These are phyloP conservation scores for Castor canadensis DNA, from an alignment of 2,113 vertebrate genomes.

Conservation along the genomic window DNA sequence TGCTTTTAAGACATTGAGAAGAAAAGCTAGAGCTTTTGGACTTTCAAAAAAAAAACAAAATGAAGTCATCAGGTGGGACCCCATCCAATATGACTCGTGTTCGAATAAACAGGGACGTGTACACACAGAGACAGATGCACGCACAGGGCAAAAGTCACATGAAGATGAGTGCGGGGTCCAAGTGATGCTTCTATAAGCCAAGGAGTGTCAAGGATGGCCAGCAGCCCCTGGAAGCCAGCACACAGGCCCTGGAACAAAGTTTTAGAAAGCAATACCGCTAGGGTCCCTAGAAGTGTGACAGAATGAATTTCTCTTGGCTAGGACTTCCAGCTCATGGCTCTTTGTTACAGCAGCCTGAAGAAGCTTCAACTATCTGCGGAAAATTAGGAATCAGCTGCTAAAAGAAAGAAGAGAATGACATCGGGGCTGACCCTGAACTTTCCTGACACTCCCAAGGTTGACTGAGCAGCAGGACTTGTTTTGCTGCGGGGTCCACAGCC, in stretches of 20 bases:
- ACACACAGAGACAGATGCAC: neutral
- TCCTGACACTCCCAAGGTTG: neutral
- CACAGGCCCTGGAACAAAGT: neutral
- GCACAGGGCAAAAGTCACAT: neutral
- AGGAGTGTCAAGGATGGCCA: neutral
- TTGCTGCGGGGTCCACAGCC: neutral
- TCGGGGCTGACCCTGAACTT: neutral
- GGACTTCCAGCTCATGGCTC: fast-evolving
- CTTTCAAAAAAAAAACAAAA: neutral
- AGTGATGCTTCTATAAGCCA: neutral
- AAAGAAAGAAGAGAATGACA: neutral
- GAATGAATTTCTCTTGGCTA: neutral
- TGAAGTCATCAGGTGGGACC: neutral
- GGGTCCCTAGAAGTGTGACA: fast-evolving
- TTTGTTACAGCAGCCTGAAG: neutral
- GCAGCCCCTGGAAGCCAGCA: neutral
- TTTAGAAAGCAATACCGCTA: neutral
- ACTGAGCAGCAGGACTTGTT: too few relatives aligned
- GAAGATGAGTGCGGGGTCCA: neutral
- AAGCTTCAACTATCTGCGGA: fast-evolving
- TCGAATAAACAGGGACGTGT: neutral
- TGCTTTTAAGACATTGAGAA: neutral
- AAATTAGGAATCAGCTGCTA: neutral
- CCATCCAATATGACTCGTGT: neutral
- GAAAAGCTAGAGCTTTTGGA: neutral